Conservation (phyloP, 2,797 vertebrate genomes). For the Coluber constrictor region DNA sequence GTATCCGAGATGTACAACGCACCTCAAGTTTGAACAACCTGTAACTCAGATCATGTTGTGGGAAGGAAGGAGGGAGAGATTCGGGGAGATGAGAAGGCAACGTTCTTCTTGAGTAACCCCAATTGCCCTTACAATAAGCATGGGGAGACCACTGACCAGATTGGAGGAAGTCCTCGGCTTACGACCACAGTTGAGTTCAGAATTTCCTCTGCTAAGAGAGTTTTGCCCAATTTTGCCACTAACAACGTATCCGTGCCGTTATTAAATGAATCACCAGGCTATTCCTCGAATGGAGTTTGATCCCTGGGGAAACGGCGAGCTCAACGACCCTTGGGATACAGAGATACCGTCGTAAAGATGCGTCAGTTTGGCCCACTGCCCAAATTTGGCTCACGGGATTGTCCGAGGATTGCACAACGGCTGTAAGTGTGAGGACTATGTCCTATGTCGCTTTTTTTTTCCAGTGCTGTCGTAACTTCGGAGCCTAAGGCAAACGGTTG, state of each 20-base stretch:
- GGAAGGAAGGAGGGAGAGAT: neutral
- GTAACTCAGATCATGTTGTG: neutral
- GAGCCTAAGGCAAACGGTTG: neutral
- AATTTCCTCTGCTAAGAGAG: neutral
- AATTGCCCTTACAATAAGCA: neutral
- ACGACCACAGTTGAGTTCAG: too few relatives aligned
- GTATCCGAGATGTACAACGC: neutral
- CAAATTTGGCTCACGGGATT: too few relatives aligned
- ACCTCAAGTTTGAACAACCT: neutral
- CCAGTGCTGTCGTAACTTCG: neutral
- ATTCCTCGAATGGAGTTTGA: too few relatives aligned
- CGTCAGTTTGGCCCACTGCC: too few relatives aligned
- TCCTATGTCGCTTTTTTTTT: neutral
- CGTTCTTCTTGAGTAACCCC: neutral
- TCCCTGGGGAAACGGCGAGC: too few relatives aligned
- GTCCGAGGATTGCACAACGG: too few relatives aligned
- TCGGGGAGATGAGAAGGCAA: accelerated
- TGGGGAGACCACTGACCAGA: neutral
- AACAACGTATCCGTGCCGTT: too few relatives aligned
- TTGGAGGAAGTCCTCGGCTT: neutral
- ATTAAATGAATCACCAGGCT: too few relatives aligned
- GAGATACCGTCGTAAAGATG: too few relatives aligned
- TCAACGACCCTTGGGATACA: too few relatives aligned
- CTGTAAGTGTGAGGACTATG: neutral
- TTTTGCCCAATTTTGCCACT: neutral